Base-by-base conservation (phyloP, 1,140 invertebrate genomes). In the Leptinotarsa texana region DNA sequence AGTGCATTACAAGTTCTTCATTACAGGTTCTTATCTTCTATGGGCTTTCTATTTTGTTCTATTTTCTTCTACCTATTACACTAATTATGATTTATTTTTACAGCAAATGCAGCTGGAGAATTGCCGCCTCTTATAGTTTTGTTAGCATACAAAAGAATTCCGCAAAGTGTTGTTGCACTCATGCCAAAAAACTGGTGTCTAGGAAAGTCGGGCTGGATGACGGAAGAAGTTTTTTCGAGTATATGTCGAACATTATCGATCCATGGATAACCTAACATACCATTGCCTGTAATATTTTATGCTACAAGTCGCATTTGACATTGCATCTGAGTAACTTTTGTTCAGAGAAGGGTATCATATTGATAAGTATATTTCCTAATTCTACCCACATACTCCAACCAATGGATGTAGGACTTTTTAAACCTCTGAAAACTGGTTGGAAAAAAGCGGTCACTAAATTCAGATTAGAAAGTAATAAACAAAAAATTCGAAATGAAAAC, bases 201-300 rank as follows among this genome's bases (percentile, higher is more conserved):
- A 21, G 21, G 21, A 21, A 21, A 21, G 1, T 21, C 74, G 24
- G 83, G 86, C 8, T 87, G 86, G 86, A 87, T 86, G 83, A 86
- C 70, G 57, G 80, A 47, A 27, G 81, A 82, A 69, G 76, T 18
- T 87, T 86, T 77, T 87, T 81, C 75, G 81, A 87, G 79, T 87
- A 84, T 75, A 51, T 51, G 49, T 75, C 78, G n/a, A 84, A 86
- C 75, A 80, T 83, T 15, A 86, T 86, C 80, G 13, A 84, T 65
- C 84, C 81, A 65, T 86, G 83, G 82, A 42, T 86, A 57, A 78
- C 62, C 72, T 15, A 84, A 79, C 76, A 84, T 21, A 21, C 65
- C 72, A 77, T 71, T 66, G 33, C 83, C 84, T 33, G 79, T 86
- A 18, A 76, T 83, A 65, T 72, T 86, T 13, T 86, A 84, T 82